phyloP scores from a whole-genome alignment of 2,888 invertebrate species.

The Temnothorax ravouxi region DNA sequence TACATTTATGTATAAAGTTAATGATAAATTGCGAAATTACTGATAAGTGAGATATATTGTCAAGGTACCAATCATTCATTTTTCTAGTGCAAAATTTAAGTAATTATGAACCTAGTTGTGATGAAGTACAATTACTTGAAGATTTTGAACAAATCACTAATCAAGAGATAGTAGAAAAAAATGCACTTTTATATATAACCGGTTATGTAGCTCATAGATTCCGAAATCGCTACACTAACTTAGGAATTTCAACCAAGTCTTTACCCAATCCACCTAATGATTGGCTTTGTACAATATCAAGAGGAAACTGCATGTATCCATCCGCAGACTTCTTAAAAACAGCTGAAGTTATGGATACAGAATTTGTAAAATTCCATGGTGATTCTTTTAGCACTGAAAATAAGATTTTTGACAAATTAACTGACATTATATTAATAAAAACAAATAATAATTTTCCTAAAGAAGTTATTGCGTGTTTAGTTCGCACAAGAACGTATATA shows the following conservation, averaged over 20 bases:
- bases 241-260: background rate
- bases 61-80: background rate
- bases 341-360: background rate
- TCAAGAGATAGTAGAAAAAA: background rate
- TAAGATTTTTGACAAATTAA: background rate
- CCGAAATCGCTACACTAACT: background rate
- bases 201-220: background rate
- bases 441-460: background rate
- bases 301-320: background rate
- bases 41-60: too few relatives aligned
- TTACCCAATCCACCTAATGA: background rate
- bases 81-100: background rate
- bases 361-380: background rate
- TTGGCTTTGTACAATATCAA: background rate
- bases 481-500: background rate
- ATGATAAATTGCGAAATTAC: too few relatives aligned
- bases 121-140: background rate
- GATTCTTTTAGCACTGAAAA: background rate
- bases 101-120: background rate
- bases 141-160: background rate
- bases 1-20: too few relatives aligned
- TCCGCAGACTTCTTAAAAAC: background rate
- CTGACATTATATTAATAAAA: background rate
- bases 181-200: background rate
- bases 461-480: background rate